Evolutionary conservation across 2,888 invertebrate species (phyloP), one percentile per base, ranked within the genome.

Genomic region (Corbicula japonica): DNA sequence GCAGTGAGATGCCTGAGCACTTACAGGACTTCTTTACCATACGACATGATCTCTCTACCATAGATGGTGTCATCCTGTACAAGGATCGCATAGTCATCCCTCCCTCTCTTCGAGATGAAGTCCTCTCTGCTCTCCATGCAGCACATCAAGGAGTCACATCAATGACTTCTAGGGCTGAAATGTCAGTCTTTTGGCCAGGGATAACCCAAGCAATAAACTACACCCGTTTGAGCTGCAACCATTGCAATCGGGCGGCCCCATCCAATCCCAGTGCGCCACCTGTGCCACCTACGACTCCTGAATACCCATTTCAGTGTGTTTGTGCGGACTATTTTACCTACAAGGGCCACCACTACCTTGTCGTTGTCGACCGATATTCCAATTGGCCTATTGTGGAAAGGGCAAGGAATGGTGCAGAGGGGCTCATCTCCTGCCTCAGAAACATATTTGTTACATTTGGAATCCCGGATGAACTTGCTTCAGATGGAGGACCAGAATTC

Each of bases 101-200:
- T 1, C 80, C 80, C 3, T 58, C 79, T 4, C 86, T 88, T 10
- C 32, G 85, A 15, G 10, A 48, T 0, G 65, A 77, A 12, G 60
- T 86, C 0, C 56, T 88, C 0, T 30, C 10, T 1, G 62, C 82
- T 0, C 76, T 88, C 0, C 86, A 89, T 58, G 75, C 88, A 15
- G 89, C 86, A n/a, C 88, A 88, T 54, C 88, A 87, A 68, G 88
- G 88, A 8, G 76, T 82, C 2, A 70, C 87, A 5, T 41, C 74
- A 2, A 89, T 87, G 85, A 76, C 35, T 15, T 38, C 86, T 15
- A 58, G 86, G 46, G 88, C 87, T 12, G 87, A 88, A 58, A 30
- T 74, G 8, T 84, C 86, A 21, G 70, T 88, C 1, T 87, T 88
- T 61, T 88, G 86, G 87, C 85, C 86, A 18, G 86, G 86, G 12